These are phyloP conservation scores for Nesospiza acunhae DNA, from an alignment of 2,113 vertebrate genomes.

Conservation along the genomic window DNA sequence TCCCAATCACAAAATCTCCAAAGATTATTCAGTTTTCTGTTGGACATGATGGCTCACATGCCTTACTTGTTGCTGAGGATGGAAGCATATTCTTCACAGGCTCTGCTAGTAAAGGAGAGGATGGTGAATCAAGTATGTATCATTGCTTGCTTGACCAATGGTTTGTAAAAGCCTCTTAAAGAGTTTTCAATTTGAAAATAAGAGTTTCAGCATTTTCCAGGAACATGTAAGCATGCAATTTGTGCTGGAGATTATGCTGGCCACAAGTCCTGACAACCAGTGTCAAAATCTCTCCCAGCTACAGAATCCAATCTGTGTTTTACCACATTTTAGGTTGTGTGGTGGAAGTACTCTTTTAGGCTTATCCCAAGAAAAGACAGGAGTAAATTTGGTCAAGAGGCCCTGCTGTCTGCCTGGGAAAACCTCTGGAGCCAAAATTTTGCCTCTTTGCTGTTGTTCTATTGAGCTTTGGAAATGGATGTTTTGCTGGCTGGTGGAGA, in stretches of 20 bases:
- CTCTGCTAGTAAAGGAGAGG: slow-evolving; percentile 97
- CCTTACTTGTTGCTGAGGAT: slow-evolving; percentile 94
- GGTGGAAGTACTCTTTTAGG: background rate
- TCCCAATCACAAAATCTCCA: slow-evolving; percentile 96
- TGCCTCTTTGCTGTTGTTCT: background rate
- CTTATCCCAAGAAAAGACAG: background rate
- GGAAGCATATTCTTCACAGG: slow-evolving; percentile 98
- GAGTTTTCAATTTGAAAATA: background rate
- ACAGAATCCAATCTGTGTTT: background rate
- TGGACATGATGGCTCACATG: slow-evolving; percentile 97
- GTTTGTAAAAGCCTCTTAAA: background rate
- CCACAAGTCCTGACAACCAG: background rate
- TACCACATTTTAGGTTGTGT: background rate
- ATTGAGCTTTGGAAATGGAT: background rate
- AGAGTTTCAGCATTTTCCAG: background rate
- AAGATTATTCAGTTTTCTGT: slow-evolving; percentile 97
- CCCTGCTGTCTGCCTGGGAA: background rate
- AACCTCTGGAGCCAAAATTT: background rate
- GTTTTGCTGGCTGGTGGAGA: background rate
- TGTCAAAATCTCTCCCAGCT: background rate
- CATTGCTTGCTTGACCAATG: background rate
- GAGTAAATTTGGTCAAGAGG: background rate
- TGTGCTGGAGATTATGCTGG: background rate
- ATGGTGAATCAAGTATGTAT: slow-evolving; percentile 95
- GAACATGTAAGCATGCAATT: background rate